Evolutionary conservation across 2,888 invertebrate genomes (phyloP).

Genomic region (Dysmachus trigonus): DNA sequence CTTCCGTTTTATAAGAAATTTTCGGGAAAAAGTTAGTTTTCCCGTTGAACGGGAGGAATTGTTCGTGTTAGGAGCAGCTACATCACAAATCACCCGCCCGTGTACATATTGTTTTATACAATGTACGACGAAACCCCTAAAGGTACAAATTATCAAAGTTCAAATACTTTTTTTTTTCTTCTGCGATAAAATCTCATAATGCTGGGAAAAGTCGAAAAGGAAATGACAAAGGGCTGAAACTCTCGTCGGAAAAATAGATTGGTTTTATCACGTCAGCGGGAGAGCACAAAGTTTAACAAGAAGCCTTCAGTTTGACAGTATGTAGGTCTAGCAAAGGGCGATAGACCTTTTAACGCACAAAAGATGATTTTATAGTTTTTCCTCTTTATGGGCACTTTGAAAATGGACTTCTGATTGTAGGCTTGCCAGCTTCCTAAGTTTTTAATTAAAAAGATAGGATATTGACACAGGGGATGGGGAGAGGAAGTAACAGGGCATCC

Average conservation of each 20-base stretch:
- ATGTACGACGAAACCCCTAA: not conserved
- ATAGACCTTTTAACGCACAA: not conserved
- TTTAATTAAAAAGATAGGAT: not conserved
- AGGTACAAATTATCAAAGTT: not conserved
- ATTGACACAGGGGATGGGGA: not conserved
- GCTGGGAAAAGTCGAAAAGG: not conserved
- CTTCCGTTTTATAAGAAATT: not conserved
- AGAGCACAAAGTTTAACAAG: not conserved
- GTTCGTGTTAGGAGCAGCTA: not conserved
- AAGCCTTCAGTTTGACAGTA: not conserved
- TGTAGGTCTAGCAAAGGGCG: not conserved
- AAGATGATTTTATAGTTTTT: not conserved
- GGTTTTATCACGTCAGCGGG: conserved; percentile 10
- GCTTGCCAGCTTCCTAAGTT: not conserved
- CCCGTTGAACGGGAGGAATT: not conserved
- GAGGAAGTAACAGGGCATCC: not conserved
- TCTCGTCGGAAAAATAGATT: not conserved
- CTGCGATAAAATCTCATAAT: conserved; percentile 14
- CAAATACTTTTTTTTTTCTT: conserved; percentile 1
- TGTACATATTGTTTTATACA: not conserved
- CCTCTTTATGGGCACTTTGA: not conserved
- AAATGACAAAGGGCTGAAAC: conserved; percentile 13
- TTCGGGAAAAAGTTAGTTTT: not conserved
- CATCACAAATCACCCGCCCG: not conserved
- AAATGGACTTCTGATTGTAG: not conserved